Evolutionary conservation across 2,113 vertebrate species (phyloP).

Genomic region (Nesoenas mayeri): DNA sequence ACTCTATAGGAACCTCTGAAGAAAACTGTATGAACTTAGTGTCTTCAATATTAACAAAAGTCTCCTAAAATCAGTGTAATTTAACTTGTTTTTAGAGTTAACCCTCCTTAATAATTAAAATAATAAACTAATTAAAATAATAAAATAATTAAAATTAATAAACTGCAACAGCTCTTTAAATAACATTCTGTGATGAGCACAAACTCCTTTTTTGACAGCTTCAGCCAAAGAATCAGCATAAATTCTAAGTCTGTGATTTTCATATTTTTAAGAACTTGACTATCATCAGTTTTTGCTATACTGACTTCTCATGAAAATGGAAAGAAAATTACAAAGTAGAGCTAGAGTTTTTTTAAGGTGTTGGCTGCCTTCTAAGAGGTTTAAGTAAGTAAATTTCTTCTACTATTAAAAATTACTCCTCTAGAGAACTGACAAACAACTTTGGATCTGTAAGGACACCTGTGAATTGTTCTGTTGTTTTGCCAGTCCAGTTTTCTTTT

Average conservation of each 20-base stretch:
- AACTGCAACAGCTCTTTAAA: background rate
- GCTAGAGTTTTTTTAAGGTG: background rate
- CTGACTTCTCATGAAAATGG: slow-evolving; percentile 10
- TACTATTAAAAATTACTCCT: background rate
- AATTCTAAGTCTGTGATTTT: slow-evolving; percentile 62
- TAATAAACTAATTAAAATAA: background rate
- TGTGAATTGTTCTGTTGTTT: background rate
- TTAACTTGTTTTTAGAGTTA: background rate
- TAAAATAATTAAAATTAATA: background rate
- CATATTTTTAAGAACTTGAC: slow-evolving; percentile 34
- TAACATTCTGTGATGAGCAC: background rate
- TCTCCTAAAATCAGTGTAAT: background rate
- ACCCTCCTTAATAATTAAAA: background rate
- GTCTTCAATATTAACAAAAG: background rate
- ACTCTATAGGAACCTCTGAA: background rate
- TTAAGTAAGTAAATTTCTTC: background rate
- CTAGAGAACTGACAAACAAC: background rate
- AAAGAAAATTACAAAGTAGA: slow-evolving; percentile 44
- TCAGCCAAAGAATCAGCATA: slow-evolving; percentile 29
- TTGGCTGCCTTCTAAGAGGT: background rate
- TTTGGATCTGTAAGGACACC: background rate
- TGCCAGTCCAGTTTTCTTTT: background rate
- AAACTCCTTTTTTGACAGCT: slow-evolving; percentile 12
- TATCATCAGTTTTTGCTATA: slow-evolving; percentile 24
- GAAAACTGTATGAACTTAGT: background rate